Evolutionary conservation across 2,113 vertebrate genomes (phyloP).

Genomic region (Canis aureus): DNA sequence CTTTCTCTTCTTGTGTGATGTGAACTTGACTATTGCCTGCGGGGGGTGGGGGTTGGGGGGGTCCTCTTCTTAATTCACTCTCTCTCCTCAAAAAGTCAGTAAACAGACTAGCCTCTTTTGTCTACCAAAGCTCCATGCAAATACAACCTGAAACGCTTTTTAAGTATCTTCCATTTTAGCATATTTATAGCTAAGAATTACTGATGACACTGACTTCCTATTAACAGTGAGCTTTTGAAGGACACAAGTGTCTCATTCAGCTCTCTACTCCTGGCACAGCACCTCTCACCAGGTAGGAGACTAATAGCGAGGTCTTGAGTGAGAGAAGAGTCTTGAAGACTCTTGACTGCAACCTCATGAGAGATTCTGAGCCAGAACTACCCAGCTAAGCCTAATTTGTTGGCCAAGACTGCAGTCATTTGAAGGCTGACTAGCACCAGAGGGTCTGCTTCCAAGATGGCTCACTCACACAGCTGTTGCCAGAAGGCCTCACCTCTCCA

Average conservation of each 20-base stretch:
- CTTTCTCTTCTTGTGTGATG: not conserved
- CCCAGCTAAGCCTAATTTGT: not conserved
- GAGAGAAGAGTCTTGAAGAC: not conserved
- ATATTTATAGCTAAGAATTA: not conserved
- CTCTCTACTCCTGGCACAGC: not conserved
- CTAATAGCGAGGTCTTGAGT: not conserved
- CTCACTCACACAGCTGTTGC: not conserved
- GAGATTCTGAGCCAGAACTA: not conserved
- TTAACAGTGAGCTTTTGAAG: not conserved
- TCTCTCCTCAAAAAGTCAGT: not conserved
- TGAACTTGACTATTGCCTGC: not conserved
- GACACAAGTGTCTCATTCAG: not conserved
- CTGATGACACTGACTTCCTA: not conserved
- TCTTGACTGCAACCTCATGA: not conserved
- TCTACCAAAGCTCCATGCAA: not conserved
- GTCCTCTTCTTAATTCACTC: not conserved
- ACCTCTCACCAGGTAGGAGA: not conserved
- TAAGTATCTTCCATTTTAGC: not conserved
- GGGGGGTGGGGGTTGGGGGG: too few species aligned
- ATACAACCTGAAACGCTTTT: not conserved
- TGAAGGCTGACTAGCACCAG: not conserved
- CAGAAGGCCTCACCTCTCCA: not conserved
- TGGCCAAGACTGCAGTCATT: not conserved
- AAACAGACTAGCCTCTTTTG: not conserved
- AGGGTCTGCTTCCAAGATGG: not conserved